phyloP scores from a whole-genome alignment of 30 jellyfish, hydroid and myxozoan genomes.

The Catostylus mosaicus region DNA sequence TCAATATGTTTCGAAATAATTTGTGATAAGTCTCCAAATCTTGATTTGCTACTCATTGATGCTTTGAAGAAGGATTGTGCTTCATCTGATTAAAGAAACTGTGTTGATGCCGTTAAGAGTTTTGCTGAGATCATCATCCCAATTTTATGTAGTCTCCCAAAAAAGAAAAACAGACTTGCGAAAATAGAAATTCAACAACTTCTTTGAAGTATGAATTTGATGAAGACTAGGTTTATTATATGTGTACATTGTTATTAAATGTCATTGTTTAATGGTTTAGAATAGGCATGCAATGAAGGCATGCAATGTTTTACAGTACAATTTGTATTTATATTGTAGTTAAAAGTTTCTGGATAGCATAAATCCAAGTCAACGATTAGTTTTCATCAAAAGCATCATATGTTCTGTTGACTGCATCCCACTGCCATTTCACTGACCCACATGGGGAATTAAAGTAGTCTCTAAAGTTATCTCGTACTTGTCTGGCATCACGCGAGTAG shows the following conservation, averaged over 20 bases:
- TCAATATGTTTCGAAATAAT: too few species aligned
- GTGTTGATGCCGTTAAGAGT: slow-evolving; percentile 1
- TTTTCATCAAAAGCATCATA: not conserved
- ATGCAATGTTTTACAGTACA: not conserved
- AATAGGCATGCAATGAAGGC: not conserved
- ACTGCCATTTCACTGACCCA: slow-evolving; percentile 80
- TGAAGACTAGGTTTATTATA: not conserved
- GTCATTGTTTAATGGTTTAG: not conserved
- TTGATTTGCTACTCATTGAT: not conserved
- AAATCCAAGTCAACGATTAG: not conserved
- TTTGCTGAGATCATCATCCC: slow-evolving; percentile 26
- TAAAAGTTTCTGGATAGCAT: too few species aligned
- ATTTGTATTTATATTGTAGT: not conserved
- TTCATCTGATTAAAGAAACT: not conserved
- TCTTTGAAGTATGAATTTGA: slow-evolving; percentile 16
- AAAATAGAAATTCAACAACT: slow-evolving; percentile 40
- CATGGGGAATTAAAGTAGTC: slow-evolving; percentile 66
- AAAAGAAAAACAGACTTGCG: slow-evolving; percentile 29
- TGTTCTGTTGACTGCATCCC: not conserved
- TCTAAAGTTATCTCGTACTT: slow-evolving; percentile 69
- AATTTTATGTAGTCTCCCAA: slow-evolving; percentile 12
- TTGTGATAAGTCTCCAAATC: too few species aligned
- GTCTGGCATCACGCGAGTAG: slow-evolving; percentile 68
- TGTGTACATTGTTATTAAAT: not conserved
- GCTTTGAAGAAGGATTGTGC: not conserved